Percentiles rank a stretch among this genome's conserved stretches.
phyloP scores from a whole-genome alignment of 2,113 vertebrate genomes.

The Rhegmatorhina hoffmannsi region DNA sequence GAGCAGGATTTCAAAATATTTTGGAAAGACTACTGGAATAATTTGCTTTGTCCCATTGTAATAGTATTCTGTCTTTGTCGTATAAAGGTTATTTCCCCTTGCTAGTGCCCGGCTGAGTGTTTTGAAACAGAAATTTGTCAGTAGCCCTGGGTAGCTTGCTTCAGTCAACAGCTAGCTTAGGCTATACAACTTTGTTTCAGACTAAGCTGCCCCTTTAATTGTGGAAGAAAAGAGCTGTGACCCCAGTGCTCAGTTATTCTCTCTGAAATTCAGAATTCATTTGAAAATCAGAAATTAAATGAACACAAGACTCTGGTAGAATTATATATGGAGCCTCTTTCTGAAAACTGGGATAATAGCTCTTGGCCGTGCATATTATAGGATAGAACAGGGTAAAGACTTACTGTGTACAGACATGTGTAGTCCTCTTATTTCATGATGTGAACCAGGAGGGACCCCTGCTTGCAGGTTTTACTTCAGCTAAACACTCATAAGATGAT shows the following conservation, averaged over 20 bases:
- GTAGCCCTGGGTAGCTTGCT: neutral
- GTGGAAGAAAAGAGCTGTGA: neutral
- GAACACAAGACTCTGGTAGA: neutral
- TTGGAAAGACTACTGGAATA: conserved; percentile 32
- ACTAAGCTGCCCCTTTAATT: neutral
- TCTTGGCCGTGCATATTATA: neutral
- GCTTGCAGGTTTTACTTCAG: neutral
- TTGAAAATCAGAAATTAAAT: neutral
- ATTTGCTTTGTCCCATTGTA: neutral
- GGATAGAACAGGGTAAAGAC: neutral
- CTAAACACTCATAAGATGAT: neutral
- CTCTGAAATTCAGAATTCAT: neutral
- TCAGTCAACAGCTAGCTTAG: neutral
- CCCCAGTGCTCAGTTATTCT: neutral
- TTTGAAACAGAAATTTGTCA: conserved; percentile 23
- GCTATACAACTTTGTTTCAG: neutral
- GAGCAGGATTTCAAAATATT: conserved; percentile 38
- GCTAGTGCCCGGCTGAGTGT: neutral
- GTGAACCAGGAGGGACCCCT: neutral
- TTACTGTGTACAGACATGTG: neutral
- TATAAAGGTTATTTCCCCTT: conserved; percentile 25
- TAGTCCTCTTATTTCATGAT: neutral
- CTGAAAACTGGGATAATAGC: neutral
- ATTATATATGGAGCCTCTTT: neutral
- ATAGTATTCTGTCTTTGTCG: conserved; percentile 22